phyloP scores from a whole-genome alignment of 2,113 vertebrate genomes.

The Myocastor coypus region DNA sequence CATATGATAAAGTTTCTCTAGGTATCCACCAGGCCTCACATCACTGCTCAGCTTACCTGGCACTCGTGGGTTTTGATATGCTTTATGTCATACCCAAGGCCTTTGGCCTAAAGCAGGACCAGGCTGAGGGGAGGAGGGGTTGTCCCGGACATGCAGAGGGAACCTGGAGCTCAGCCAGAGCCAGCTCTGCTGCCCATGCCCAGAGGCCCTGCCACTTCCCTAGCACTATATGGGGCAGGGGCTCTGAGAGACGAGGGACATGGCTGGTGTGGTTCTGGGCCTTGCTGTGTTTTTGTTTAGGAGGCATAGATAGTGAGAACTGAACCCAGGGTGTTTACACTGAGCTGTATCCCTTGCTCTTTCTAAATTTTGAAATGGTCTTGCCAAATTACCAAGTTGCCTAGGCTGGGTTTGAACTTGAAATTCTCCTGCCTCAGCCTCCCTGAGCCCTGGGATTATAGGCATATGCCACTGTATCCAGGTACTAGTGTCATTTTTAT shows the following conservation, averaged over 20 bases:
- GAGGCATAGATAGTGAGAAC: neutral
- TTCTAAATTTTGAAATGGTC: neutral
- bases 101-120: neutral
- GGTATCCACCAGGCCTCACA: fast-evolving
- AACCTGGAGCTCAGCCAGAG: neutral
- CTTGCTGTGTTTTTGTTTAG: neutral
- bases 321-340: neutral
- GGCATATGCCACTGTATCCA: neutral
- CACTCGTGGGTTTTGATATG: neutral
- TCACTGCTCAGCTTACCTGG: neutral
- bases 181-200: neutral
- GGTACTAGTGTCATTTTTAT: neutral
- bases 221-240: neutral
- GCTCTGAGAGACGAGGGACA: neutral
- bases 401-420: neutral
- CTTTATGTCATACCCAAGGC: neutral
- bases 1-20: neutral
- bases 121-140: neutral
- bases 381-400: neutral
- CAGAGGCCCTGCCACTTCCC: neutral
- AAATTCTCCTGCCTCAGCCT: neutral
- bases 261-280: neutral
- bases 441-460: neutral
- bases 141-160: neutral
- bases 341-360: neutral